Base-by-base conservation (phyloP, 2,797 vertebrate species). In the Buceros bicornis region DNA sequence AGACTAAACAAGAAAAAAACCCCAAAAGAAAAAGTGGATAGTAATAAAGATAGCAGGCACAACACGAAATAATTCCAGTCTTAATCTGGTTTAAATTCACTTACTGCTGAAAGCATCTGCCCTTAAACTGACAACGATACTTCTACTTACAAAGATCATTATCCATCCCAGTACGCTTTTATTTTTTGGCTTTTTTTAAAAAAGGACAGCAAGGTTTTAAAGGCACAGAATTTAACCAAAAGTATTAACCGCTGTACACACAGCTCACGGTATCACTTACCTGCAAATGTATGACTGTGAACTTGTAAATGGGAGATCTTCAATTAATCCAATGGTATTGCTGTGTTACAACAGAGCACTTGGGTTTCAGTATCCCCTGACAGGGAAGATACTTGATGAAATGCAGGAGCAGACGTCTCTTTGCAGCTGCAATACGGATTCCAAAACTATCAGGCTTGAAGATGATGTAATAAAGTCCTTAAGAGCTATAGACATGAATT, bases 401-500 rank as follows among this genome's bases (percentile, higher is more conserved):
- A 95, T 90, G 96, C 93, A 94, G 80, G 89, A 94, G 93, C 93
- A 96, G 93, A 92, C 3, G 66, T 96, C 91, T 96, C 97, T 97
- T 80, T 82, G 97, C 97, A 98, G 97, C 97, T 97, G 97, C 97
- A 98, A 98, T 97, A 98, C 93, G 98, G 98, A 98, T 98, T 98
- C 98, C 98, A 97, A 99, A 99, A 99, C 99, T 99, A 99, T 98
- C 99, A 99, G 99, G 99, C 99, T 99, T 99, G 98, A 99, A 99
- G 99, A 98, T 98, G 99, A 99, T 99, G 99, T 99, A 99, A 99
- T 98, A 98, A 98, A 99, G 99, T 99, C 99, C 98, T 98, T 99
- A 98, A 98, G 98, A 99, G 99, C 99, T 99, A 99, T 99, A 99
- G 99, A 99, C 98, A 98, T 94, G 98, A 98, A 98, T 98, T 98